Conservation (phyloP, 2,797 vertebrate species). For the Sphaeramia orbicularis region DNA sequence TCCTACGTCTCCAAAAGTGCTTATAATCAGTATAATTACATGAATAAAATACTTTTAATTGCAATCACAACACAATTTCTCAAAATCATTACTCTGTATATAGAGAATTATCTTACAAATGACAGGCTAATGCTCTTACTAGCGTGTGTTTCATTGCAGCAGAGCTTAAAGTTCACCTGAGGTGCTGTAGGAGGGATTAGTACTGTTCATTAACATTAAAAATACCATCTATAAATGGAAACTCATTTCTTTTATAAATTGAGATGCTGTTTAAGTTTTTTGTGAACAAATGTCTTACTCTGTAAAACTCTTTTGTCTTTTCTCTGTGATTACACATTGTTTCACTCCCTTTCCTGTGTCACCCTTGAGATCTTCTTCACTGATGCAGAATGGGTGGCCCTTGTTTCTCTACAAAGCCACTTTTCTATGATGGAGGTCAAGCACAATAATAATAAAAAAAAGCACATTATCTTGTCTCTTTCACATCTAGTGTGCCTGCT, state of each 20-base stretch:
- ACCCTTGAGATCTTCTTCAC: neutral
- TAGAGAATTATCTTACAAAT: constrained; percentile 8
- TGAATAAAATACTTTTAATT: constrained; percentile 41
- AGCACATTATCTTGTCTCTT: constrained; percentile 9
- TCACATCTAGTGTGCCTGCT: constrained; percentile 9
- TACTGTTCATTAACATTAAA: constrained; percentile 4
- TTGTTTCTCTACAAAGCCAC: neutral
- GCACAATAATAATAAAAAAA: neutral
- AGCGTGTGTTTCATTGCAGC: constrained; percentile 26
- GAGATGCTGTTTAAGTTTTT: neutral
- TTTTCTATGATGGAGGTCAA: constrained; percentile 5
- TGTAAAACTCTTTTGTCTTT: neutral
- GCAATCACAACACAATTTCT: constrained; percentile 11
- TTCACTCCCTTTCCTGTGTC: neutral
- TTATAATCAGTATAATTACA: neutral
- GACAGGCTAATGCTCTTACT: constrained; percentile 10
- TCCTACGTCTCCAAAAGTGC: constrained; percentile 1
- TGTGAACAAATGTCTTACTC: neutral
- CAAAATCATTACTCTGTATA: constrained; percentile 9
- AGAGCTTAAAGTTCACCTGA: neutral
- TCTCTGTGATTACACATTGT: neutral
- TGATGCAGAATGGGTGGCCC: neutral
- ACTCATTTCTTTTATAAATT: neutral
- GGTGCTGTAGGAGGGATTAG: neutral
- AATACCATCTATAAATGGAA: neutral